These are phyloP conservation scores for Leptinotarsa haldemani DNA, from an alignment of 2,888 invertebrate species.

Conservation along the genomic window DNA sequence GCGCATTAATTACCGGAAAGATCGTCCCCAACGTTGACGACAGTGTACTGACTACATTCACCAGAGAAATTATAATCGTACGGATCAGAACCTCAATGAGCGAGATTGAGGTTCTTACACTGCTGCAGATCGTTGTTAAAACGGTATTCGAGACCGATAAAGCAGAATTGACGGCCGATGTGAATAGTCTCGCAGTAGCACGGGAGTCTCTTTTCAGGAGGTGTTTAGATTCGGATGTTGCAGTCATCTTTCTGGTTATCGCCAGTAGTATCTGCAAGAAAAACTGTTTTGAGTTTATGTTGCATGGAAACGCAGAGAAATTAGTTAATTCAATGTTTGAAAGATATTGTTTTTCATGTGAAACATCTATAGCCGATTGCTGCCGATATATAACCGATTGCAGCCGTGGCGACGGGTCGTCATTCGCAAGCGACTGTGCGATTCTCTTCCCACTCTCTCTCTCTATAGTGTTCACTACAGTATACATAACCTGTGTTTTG, in stretches of 20 bases:
- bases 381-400: no score
- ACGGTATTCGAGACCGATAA: neutral
- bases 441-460: no score
- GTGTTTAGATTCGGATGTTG: neutral
- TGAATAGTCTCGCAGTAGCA: neutral
- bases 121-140: neutral
- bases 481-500: no score
- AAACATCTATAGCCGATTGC: no score
- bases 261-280: neutral
- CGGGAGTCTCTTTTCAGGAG: neutral
- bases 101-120: neutral
- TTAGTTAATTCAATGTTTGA: no score
- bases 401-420: no score
- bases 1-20: neutral
- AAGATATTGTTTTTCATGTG: no score
- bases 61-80: slow-evolving; percentile 4
- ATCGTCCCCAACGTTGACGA: neutral
- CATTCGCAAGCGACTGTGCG: no score
- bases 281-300: neutral
- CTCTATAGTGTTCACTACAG: no score
- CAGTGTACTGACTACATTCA: slow-evolving; percentile 6
- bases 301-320: no score
- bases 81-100: neutral
- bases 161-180: neutral
- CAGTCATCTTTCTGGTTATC: neutral